Percentiles rank a stretch among this genome's conserved stretches.
These are phyloP conservation scores for Ormyrus pomaceus DNA, from an alignment of 2,888 invertebrate species.

Conservation along the genomic window DNA sequence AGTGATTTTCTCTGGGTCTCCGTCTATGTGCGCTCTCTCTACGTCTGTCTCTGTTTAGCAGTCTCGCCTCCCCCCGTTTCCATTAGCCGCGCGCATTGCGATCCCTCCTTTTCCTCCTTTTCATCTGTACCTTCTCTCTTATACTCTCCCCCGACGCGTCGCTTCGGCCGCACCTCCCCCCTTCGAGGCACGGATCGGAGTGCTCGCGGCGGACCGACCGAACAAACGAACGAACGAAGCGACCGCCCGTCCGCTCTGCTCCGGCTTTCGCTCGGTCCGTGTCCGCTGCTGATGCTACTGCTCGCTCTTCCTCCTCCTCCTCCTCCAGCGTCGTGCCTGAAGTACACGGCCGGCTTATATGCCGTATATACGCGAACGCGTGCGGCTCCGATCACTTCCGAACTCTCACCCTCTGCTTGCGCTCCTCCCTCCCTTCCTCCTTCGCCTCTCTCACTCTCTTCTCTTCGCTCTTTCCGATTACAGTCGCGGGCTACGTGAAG, in stretches of 20 bases:
- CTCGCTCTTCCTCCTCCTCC: conserved; percentile 2
- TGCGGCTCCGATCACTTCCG: neutral
- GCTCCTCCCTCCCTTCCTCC: conserved; percentile 28
- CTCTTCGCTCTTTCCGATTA: conserved; percentile 18
- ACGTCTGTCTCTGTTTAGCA: conserved; percentile 56
- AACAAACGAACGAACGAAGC: conserved; percentile 34
- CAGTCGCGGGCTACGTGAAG: neutral
- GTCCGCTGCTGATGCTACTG: conserved; percentile 44
- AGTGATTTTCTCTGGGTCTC: conserved; percentile 63
- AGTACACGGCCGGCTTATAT: too few relatives aligned
- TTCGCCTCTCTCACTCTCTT: neutral
- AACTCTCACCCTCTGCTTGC: conserved; percentile 36
- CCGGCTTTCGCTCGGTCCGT: conserved; percentile 20
- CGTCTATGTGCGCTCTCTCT: neutral
- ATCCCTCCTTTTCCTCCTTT: conserved; percentile 65
- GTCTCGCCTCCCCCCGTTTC: conserved; percentile 58
- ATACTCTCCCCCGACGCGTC: conserved; percentile 47
- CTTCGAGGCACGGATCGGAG: neutral
- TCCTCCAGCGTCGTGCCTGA: conserved; percentile 10
- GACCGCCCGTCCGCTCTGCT: conserved; percentile 35
- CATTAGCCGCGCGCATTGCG: conserved; percentile 59
- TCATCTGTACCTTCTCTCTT: conserved; percentile 67
- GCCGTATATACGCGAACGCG: neutral
- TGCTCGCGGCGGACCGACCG: conserved; percentile 23
- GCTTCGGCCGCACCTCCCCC: conserved; percentile 7